These are phyloP conservation scores for Zygaena filipendulae DNA, from an alignment of 2,888 invertebrate genomes.

Conservation along the genomic window DNA sequence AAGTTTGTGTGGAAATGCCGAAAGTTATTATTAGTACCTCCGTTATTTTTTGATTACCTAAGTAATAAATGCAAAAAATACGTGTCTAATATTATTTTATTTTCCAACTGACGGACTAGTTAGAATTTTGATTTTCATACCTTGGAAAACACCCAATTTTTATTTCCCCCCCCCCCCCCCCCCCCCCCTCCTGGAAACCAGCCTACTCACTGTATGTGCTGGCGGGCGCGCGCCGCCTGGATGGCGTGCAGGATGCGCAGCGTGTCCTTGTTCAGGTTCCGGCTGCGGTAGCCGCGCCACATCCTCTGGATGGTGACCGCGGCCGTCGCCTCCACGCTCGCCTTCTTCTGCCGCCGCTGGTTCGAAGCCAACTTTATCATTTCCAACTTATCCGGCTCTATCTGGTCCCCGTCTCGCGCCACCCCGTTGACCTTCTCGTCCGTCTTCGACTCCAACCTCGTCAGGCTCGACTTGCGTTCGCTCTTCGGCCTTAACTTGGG, in stretches of 20 bases:
- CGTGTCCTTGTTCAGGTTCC: conserved; percentile 77
- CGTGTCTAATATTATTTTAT: no score
- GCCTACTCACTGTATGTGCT: conserved; percentile 85
- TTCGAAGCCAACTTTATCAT: conserved; percentile 48
- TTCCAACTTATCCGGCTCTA: conserved; percentile 40
- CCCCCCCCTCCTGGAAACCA: no score
- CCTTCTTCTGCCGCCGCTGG: conserved; percentile 48
- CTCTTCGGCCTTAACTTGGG: conserved; percentile 50
- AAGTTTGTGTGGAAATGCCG: no score
- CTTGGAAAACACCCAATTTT: no score
- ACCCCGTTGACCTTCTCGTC: conserved; percentile 42
- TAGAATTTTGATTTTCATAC: no score
- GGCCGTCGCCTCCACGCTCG: conserved; percentile 57
- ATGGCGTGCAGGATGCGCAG: conserved; percentile 73
- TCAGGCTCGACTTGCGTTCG: conserved; percentile 51
- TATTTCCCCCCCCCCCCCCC: no score
- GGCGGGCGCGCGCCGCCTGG: conserved; percentile 80
- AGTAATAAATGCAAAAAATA: no score
- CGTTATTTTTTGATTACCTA: no score
- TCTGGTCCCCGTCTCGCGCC: conserved; percentile 22
- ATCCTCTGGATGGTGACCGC: conserved; percentile 86
- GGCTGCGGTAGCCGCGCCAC: conserved; percentile 86
- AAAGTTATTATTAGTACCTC: no score
- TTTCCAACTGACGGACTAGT: no score
- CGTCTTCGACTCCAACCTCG: conserved; percentile 28